Base-by-base conservation (phyloP, 2,888 invertebrate species). In the Hyposoter didymator region DNA sequence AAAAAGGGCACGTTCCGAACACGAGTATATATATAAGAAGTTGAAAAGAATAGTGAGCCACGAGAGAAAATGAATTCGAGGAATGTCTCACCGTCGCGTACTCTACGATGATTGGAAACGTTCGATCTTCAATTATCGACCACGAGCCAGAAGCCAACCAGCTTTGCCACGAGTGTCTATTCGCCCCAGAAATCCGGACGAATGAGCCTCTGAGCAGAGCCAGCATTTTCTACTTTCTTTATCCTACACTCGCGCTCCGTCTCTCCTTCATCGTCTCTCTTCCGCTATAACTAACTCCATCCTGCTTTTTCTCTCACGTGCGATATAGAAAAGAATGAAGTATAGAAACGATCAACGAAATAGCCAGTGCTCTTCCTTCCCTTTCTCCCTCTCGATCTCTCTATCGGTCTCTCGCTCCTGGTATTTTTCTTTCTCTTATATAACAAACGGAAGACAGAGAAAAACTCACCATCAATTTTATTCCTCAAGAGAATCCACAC, bases 101-200 rank as follows among this genome's bases (percentile, higher is more conserved):
- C 80, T 79, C 83, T 79, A 76, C 83, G 83, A 83, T 83, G 83
- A 83, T 83, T 83, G 85, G 83, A 83, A 85, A 85, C 85, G 85
- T 82, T 85, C 85, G 85, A 83, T 85, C 82, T 85, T 85, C 85
- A 85, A 85, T 82, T 82, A 85, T 85, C 82, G 82, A 83, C 79
- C 82, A 76, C 67, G 79, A 59, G 83, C 78, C 66, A 73, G 73
- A 80, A 80, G 67, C 80, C 67, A 75, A 32, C 74, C 74, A 43
- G 49, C 72, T 19, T 45, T 32, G 55, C 22, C 74, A 49, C 59
- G 45, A 49, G 39, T 19, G 47, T 32, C 43, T 14, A 43, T 45
- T 35, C 70, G 62, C 39, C 49, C 45, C 62, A 47, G 47, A 76
- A 22, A 45, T n/a, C 55, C 66, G 47, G 66, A 82, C 69, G 76